Evolutionary conservation across 1,140 invertebrate genomes (phyloP).

Genomic region (Meteorus sp.): DNA sequence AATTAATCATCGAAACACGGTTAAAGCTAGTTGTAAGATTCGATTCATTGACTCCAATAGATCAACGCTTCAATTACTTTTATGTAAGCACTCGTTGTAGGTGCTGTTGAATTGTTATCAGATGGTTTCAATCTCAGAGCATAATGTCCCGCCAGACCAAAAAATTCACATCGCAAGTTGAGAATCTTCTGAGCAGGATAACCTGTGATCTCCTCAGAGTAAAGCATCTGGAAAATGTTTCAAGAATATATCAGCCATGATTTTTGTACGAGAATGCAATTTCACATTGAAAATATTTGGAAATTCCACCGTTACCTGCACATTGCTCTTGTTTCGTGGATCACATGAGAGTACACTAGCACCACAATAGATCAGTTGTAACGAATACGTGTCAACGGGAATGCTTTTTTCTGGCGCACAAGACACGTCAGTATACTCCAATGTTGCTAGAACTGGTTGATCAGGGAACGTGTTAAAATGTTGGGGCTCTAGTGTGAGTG

Average conservation of each 20-base stretch:
- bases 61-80: too few relatives aligned
- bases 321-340: constrained; percentile 48
- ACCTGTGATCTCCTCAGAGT: constrained; percentile 70
- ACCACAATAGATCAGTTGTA: constrained; percentile 78
- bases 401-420: constrained; percentile 60
- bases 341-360: constrained; percentile 51
- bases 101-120: constrained; percentile 54
- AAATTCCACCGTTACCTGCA: too few relatives aligned
- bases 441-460: constrained; percentile 67
- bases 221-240: constrained; percentile 58
- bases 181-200: constrained; percentile 69
- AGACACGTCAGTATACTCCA: constrained; percentile 72
- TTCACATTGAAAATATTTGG: too few relatives aligned
- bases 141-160: constrained; percentile 78
- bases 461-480: constrained; percentile 78
- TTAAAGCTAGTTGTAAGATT: constrained; percentile 12
- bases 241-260: neutral
- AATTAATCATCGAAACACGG: too few relatives aligned
- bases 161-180: constrained; percentile 72
- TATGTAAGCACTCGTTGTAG: constrained; percentile 67
- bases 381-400: constrained; percentile 60
- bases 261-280: neutral
- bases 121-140: constrained; percentile 67
- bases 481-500: constrained; percentile 70
- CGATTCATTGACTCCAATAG: too few relatives aligned